Conservation (phyloP, 2,113 vertebrate genomes). For the Pluvialis apricaria region DNA sequence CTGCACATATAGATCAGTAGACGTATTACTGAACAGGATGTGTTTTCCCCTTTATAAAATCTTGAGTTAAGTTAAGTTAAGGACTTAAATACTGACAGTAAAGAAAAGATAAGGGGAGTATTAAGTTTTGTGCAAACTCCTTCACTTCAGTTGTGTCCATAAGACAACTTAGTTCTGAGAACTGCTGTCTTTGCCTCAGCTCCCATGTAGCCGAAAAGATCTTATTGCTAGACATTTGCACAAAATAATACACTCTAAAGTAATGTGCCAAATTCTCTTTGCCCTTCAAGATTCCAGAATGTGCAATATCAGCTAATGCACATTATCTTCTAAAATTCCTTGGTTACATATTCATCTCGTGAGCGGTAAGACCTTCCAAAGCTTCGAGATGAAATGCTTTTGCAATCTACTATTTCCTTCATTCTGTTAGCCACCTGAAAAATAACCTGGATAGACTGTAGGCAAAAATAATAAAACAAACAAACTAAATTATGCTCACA, state of each 20-base stretch:
- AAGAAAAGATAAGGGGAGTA: background rate
- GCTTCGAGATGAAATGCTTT: background rate
- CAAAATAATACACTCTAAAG: background rate
- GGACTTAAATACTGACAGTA: background rate
- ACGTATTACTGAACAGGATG: background rate
- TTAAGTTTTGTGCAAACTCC: background rate
- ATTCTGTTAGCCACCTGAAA: background rate
- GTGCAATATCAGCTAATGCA: background rate
- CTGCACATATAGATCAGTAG: background rate
- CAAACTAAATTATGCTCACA: background rate
- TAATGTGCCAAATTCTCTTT: background rate
- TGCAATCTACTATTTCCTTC: background rate
- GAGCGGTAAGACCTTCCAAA: background rate
- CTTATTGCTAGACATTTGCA: background rate
- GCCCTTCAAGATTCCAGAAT: background rate
- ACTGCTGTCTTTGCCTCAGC: background rate
- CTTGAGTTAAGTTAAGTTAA: background rate
- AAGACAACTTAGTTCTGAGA: background rate
- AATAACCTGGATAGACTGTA: background rate
- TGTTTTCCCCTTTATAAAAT: background rate
- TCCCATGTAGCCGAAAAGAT: background rate
- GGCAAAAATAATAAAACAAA: background rate
- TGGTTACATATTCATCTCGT: background rate
- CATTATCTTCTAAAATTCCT: background rate
- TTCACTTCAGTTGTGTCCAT: background rate